phyloP scores from a whole-genome alignment of 1,140 invertebrate genomes.

The Hylaeus anthracinus region DNA sequence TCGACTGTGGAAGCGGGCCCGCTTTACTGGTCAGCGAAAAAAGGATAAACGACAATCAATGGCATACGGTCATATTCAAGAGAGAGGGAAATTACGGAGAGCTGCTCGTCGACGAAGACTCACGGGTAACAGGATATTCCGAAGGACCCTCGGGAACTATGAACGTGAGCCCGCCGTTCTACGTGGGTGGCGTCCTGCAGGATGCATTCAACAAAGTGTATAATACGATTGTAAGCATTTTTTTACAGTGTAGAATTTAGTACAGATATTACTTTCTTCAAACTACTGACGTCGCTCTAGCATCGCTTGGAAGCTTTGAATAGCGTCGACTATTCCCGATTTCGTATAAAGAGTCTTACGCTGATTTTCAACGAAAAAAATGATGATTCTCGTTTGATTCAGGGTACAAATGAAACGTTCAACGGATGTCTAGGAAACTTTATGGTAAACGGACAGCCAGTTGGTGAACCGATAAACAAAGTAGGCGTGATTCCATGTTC shows the following conservation, averaged over 20 bases:
- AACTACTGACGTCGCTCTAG: no score
- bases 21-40: conserved; percentile 81
- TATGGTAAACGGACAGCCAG: conserved; percentile 85
- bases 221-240: conserved; percentile 73
- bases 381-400: conserved; percentile 27
- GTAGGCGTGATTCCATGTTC: conserved; percentile 89
- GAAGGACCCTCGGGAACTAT: conserved; percentile 82
- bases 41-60: conserved; percentile 90
- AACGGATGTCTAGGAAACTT: conserved; percentile 94
- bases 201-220: conserved; percentile 62
- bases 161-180: conserved; percentile 87
- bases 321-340: not conserved
- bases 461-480: conserved; percentile 83
- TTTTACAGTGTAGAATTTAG: no score
- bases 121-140: conserved; percentile 82
- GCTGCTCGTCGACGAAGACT: conserved; percentile 86
- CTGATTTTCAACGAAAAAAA: not conserved
- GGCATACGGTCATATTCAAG: conserved; percentile 90
- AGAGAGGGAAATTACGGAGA: conserved; percentile 83
- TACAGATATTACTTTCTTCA: no score
- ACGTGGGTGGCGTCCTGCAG: conserved; percentile 87
- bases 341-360: no score
- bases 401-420: conserved; percentile 86
- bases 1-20: conserved; percentile 87
- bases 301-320: no score